Evolutionary conservation across 2,888 invertebrate genomes (phyloP).

Genomic region (Eustalomyia histrio): DNA sequence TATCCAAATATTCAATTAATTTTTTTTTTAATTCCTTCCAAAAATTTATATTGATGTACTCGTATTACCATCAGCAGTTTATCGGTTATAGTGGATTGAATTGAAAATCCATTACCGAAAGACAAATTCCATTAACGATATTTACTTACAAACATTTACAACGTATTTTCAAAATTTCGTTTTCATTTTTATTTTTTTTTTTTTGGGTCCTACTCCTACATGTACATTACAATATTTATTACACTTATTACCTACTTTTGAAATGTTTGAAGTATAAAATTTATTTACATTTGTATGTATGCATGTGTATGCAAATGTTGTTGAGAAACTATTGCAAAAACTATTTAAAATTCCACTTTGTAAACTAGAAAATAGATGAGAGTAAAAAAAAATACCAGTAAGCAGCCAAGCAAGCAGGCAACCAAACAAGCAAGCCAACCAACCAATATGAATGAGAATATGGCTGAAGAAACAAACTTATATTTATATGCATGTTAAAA

Average conservation of each 20-base stretch:
- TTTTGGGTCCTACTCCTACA: conserved; percentile 13
- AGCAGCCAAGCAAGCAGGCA: conserved; percentile 10
- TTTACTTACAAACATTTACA: conserved; percentile 25
- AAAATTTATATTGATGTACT: no score
- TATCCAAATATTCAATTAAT: no score
- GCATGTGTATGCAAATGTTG: not conserved
- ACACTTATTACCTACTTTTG: conserved; percentile 63
- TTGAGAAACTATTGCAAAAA: conserved; percentile 49
- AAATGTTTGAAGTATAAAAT: conserved; percentile 59
- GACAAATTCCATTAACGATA: conserved; percentile 50
- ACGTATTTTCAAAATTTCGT: conserved; percentile 32
- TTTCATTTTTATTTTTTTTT: not conserved
- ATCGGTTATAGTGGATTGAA: conserved; percentile 2
- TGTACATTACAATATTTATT: conserved; percentile 60
- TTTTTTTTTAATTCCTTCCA: no score
- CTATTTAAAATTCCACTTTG: conserved; percentile 63
- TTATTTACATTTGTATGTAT: conserved; percentile 55
- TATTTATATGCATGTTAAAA: conserved; percentile 39
- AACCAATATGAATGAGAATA: conserved; percentile 13
- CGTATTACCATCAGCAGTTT: no score
- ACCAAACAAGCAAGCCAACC: conserved; percentile 13
- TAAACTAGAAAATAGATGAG: conserved; percentile 36
- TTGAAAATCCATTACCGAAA: conserved; percentile 50
- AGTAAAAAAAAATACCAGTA: conserved; percentile 30
- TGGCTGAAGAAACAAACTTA: not conserved